A percentile compares a stretch with the other conserved stretches of the same genome.
These are phyloP conservation scores for Drosophila rufa DNA, from an alignment of 1,140 invertebrate genomes.

Conservation along the genomic window DNA sequence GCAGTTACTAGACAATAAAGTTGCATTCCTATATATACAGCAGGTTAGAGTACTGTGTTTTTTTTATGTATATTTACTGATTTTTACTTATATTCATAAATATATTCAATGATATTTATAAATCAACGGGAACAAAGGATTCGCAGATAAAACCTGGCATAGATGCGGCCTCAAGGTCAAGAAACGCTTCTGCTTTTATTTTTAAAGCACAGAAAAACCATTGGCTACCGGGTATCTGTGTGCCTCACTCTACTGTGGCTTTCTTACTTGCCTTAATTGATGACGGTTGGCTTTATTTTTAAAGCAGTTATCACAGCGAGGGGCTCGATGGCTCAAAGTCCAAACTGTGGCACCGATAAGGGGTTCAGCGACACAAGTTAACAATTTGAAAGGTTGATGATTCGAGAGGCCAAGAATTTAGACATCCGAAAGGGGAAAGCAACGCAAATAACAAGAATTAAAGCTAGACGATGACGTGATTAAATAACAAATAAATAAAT, in stretches of 20 bases:
- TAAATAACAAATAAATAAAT: background rate
- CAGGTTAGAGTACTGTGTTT: too few relatives aligned
- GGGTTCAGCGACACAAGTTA: conserved; percentile 9
- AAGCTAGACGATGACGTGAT: background rate
- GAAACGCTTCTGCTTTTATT: too few relatives aligned
- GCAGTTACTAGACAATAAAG: too few relatives aligned
- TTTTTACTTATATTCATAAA: too few relatives aligned
- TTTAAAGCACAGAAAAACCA: too few relatives aligned
- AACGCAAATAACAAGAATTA: background rate
- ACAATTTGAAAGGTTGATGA: conserved; percentile 4
- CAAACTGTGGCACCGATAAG: background rate
- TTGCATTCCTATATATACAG: too few relatives aligned
- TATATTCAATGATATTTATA: too few relatives aligned
- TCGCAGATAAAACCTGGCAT: too few relatives aligned
- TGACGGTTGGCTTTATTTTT: conserved; percentile 8
- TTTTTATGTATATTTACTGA: too few relatives aligned
- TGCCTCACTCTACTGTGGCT: background rate
- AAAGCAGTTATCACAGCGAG: background rate
- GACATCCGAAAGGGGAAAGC: background rate
- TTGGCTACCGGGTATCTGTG: too few relatives aligned
- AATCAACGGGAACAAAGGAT: too few relatives aligned
- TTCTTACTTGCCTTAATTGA: background rate
- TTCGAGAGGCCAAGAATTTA: background rate
- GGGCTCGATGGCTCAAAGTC: conserved; percentile 19
- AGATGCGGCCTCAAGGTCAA: too few relatives aligned